A percentile compares a stretch with the other conserved stretches of the same genome.
Conservation (phyloP, 2,888 invertebrate species). For the Eubasilissa splendida region DNA sequence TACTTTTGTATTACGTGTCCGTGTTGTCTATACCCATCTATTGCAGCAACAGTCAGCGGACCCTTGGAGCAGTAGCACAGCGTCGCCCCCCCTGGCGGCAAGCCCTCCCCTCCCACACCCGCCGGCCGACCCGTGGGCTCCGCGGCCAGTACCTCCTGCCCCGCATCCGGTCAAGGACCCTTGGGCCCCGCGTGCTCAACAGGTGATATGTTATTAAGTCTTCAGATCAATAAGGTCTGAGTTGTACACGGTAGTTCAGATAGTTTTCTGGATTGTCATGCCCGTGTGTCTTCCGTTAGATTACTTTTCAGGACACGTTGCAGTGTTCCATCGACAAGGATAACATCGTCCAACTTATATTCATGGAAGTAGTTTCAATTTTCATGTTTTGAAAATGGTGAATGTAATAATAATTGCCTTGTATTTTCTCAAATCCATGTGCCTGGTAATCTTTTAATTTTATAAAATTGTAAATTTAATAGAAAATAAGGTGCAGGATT, state of each 20-base stretch:
- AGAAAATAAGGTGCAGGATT: no score
- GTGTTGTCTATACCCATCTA: constrained; percentile 12
- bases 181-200: constrained; percentile 71
- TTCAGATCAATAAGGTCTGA: neutral
- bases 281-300: no score
- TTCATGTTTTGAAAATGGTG: no score
- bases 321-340: no score
- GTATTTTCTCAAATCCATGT: no score
- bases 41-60: constrained; percentile 60
- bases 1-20: neutral
- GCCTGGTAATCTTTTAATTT: no score
- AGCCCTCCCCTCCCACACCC: constrained; percentile 59
- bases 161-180: constrained; percentile 71
- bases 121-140: constrained; percentile 69
- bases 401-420: no score
- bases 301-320: no score
- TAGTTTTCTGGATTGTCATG: neutral
- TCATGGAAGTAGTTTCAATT: no score
- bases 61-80: constrained; percentile 62
- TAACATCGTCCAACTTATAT: no score
- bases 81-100: constrained; percentile 61
- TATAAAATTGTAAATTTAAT: no score
- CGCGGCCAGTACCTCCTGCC: constrained; percentile 58
- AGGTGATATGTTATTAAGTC: neutral
- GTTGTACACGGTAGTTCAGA: no score